phyloP scores from a whole-genome alignment of 92 coral and sea anemone species.

The Chrysogorgia sp. region DNA sequence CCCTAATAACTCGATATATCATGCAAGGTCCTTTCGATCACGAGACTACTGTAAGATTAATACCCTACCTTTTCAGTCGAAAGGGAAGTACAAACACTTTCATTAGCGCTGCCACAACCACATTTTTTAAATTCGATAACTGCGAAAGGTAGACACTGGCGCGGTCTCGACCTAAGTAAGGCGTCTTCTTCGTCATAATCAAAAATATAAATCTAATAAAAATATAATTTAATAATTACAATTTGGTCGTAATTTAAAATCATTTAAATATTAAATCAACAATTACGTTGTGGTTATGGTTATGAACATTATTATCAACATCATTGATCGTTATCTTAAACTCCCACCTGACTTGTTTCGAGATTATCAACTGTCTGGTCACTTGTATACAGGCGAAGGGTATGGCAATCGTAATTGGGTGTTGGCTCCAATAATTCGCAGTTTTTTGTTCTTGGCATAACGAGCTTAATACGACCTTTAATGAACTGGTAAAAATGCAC shows the following conservation, averaged over 20 bases:
- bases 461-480: not conserved
- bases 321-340: not conserved
- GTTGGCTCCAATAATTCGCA: not conserved
- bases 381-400: not conserved
- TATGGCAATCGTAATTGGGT: conserved; percentile 5
- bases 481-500: not conserved
- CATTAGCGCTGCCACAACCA: not conserved
- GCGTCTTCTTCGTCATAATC: conserved; percentile 17
- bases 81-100: not conserved
- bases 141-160: conserved; percentile 6
- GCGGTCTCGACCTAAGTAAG: not conserved
- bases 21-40: not conserved
- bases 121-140: not conserved
- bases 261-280: too few relatives aligned
- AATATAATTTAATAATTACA: too few relatives aligned
- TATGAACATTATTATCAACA: not conserved
- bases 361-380: not conserved
- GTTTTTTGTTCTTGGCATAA: not conserved
- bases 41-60: not conserved
- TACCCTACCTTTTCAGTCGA: too few relatives aligned
- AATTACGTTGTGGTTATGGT: not conserved
- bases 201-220: not conserved
- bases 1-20: not conserved
- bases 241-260: too few relatives aligned
- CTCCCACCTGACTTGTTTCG: not conserved